Conservation (phyloP, 2,888 invertebrate species). For the Lasioglossum villosulum region DNA sequence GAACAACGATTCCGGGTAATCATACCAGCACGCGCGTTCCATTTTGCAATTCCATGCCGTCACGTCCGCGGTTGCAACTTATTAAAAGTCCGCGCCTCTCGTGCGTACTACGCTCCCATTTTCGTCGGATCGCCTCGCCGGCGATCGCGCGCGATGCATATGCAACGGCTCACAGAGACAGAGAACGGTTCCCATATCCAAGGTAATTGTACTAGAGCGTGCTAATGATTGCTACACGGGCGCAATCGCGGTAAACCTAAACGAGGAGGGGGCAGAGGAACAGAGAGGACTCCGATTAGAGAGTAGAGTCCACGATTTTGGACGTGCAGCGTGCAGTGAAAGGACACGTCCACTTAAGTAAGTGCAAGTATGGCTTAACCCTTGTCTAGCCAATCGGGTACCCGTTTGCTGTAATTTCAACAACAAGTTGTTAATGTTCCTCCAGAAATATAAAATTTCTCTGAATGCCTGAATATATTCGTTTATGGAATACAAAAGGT, state of each 20-base stretch:
- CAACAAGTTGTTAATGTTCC: too few relatives aligned
- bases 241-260: slow-evolving; percentile 55
- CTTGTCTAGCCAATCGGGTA: too few relatives aligned
- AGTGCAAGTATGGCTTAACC: too few relatives aligned
- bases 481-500: too few relatives aligned
- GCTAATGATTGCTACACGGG: slow-evolving; percentile 72
- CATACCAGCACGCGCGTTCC: slow-evolving; percentile 63
- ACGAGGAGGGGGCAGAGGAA: slow-evolving; percentile 8
- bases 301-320: not conserved
- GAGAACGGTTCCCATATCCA: slow-evolving; percentile 67
- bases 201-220: slow-evolving; percentile 70
- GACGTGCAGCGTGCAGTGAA: too few relatives aligned
- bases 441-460: too few relatives aligned
- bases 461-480: too few relatives aligned
- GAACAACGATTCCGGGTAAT: slow-evolving; percentile 58
- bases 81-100: slow-evolving; percentile 48
- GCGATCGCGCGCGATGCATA: slow-evolving; percentile 55
- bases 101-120: slow-evolving; percentile 51
- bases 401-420: too few relatives aligned
- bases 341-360: not conserved
- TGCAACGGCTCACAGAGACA: slow-evolving; percentile 43
- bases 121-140: slow-evolving; percentile 63
- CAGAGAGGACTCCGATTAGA: not conserved
- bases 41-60: slow-evolving; percentile 64
- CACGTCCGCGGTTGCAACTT: slow-evolving; percentile 56